Evolutionary conservation across 35 echinoderm and acorn worm species (phyloP).

Genomic region (Acanthaster planci): DNA sequence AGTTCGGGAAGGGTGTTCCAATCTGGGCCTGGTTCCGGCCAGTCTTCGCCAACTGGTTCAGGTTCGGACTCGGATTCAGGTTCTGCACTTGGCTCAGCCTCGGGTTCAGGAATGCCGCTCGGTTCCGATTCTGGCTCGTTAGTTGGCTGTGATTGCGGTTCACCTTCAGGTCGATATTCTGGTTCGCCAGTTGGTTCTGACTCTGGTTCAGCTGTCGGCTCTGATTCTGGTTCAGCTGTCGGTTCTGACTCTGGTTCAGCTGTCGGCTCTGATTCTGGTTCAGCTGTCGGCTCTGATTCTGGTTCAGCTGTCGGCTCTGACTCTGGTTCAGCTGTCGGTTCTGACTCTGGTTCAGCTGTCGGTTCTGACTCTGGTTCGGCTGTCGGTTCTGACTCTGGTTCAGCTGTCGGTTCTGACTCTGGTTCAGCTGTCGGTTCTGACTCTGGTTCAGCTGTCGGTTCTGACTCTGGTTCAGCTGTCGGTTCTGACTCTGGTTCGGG

Average conservation of each 20-base stretch:
- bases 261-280: constrained; percentile 37
- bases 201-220: constrained; percentile 31
- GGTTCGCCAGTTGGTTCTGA: constrained; percentile 46
- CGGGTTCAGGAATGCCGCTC: constrained; percentile 11
- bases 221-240: constrained; percentile 47
- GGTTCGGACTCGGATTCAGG: constrained; percentile 20
- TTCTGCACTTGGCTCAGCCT: constrained; percentile 23
- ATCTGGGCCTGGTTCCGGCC: constrained; percentile 92
- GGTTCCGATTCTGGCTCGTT: constrained; percentile 57
- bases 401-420: neutral
- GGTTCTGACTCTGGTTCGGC: constrained; percentile 21
- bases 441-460: constrained; percentile 45
- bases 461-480: constrained; percentile 36
- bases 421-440: constrained; percentile 20
- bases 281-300: constrained; percentile 34
- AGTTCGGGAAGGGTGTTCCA: constrained; percentile 47
- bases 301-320: constrained; percentile 48
- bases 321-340: constrained; percentile 55
- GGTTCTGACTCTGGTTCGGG: constrained; percentile 49
- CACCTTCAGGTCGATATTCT: constrained; percentile 33
- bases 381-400: constrained; percentile 13
- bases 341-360: constrained; percentile 36
- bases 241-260: constrained; percentile 31
- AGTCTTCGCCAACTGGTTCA: constrained; percentile 60
- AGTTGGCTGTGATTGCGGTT: constrained; percentile 47